Evolutionary conservation across 2,797 vertebrate species (phyloP).

Genomic region (Microcaecilia unicolor): DNA sequence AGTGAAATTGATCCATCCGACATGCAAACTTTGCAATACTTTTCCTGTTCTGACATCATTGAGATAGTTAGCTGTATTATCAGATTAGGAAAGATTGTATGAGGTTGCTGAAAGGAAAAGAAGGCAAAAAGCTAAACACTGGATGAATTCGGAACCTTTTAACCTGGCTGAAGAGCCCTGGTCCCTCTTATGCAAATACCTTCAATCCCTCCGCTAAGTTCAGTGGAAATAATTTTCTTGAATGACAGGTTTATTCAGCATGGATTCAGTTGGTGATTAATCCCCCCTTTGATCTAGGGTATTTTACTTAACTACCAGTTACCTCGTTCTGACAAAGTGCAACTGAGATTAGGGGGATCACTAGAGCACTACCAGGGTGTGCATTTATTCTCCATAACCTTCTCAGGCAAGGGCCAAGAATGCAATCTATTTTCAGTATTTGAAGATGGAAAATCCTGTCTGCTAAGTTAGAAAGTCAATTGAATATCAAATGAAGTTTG

Average conservation of each 20-base stretch:
- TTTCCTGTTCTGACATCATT: conserved; percentile 66
- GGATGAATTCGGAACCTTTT: conserved; percentile 72
- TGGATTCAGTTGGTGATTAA: conserved; percentile 73
- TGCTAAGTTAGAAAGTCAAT: conserved; percentile 63
- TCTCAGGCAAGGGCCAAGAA: conserved; percentile 58
- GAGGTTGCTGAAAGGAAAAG: conserved; percentile 56
- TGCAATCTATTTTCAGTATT: conserved; percentile 58
- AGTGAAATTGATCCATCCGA: conserved; percentile 76
- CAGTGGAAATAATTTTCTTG: conserved; percentile 78
- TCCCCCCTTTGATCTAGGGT: conserved; percentile 77
- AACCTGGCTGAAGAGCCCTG: conserved; percentile 69
- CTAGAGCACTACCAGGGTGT: conserved; percentile 52
- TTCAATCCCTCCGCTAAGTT: conserved; percentile 71
- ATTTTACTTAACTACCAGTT: conserved; percentile 78
- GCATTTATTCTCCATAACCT: conserved; percentile 55
- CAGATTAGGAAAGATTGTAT: conserved; percentile 70
- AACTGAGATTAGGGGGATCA: conserved; percentile 66
- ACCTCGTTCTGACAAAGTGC: conserved; percentile 74
- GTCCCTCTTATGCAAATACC: conserved; percentile 74
- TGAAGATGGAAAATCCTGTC: conserved; percentile 58
- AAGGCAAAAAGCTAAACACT: conserved; percentile 61
- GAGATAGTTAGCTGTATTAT: conserved; percentile 67
- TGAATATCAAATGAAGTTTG: conserved; percentile 50
- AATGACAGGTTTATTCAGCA: conserved; percentile 79
- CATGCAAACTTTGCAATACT: conserved; percentile 64